Conservation (phyloP, 2,888 invertebrate genomes). For the Idaea dimidiata region DNA sequence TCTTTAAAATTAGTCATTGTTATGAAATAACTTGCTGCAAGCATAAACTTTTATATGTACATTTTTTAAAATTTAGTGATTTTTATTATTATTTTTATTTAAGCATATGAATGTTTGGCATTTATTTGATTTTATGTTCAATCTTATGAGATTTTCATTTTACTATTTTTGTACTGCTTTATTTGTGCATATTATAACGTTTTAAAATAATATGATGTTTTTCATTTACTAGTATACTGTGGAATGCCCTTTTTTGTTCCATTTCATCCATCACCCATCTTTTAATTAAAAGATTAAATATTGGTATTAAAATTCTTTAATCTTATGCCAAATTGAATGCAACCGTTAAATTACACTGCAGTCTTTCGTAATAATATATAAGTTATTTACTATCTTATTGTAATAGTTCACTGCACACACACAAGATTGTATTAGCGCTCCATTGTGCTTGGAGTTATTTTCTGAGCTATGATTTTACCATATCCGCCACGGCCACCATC, state of each 20-base stretch:
- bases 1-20: not conserved
- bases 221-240: no score
- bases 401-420: slow-evolving; percentile 25
- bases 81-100: not conserved
- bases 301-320: slow-evolving; percentile 25
- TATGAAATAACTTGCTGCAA: not conserved
- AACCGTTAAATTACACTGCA: slow-evolving; percentile 23
- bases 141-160: not conserved
- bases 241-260: no score
- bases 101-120: not conserved
- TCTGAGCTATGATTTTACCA: slow-evolving; percentile 95
- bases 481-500: slow-evolving; percentile 98
- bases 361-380: slow-evolving; percentile 47
- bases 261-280: not conserved
- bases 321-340: slow-evolving; percentile 36
- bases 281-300: slow-evolving; percentile 14
- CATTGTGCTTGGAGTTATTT: slow-evolving; percentile 83
- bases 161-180: slow-evolving; percentile 16
- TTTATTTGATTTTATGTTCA: not conserved
- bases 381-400: slow-evolving; percentile 26
- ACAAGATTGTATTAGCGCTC: slow-evolving; percentile 60
- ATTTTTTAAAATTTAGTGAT: not conserved
- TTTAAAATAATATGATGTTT: slow-evolving; percentile 6
- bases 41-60: not conserved
- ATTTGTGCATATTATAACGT: slow-evolving; percentile 20